A percentile compares a stretch with the other conserved stretches of the same genome.
Evolutionary conservation across 2,888 invertebrate genomes (phyloP).

Genomic region (Tetragonisca angustula): DNA sequence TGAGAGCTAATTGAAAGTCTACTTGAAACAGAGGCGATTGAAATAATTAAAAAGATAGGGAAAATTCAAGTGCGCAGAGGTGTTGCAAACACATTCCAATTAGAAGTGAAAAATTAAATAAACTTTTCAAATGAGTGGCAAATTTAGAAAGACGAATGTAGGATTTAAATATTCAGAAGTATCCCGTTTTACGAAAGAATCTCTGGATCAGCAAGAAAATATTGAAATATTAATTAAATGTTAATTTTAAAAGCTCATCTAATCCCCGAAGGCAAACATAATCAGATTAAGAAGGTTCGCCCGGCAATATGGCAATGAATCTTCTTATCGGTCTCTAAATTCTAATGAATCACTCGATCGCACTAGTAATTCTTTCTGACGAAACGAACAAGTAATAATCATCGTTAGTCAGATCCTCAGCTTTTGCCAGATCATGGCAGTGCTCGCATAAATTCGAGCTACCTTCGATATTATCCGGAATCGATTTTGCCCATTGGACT

Average conservation of each 20-base stretch:
- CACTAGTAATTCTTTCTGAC: constrained; percentile 8
- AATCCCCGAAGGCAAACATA: background rate
- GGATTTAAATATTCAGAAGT: background rate
- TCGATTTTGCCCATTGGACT: constrained; percentile 8
- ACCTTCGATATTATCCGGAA: background rate
- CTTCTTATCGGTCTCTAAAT: constrained; percentile 14
- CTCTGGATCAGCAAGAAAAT: too few species aligned
- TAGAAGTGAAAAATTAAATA: background rate
- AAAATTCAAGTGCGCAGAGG: rapidly evolving
- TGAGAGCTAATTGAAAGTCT: background rate
- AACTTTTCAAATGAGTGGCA: background rate
- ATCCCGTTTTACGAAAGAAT: too few species aligned
- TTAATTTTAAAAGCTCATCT: background rate
- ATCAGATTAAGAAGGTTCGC: constrained; percentile 27
- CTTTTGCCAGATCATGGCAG: background rate
- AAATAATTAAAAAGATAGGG: background rate
- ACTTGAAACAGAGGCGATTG: too few species aligned
- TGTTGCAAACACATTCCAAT: background rate
- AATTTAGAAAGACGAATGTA: background rate
- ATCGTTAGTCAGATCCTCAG: background rate
- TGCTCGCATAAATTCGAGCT: constrained; percentile 14
- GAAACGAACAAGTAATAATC: constrained; percentile 29
- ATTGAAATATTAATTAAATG: background rate
- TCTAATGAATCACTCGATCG: constrained; percentile 38
- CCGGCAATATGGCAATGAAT: constrained; percentile 36